Evolutionary conservation across 1,140 invertebrate genomes (phyloP).

Genomic region (Macrobrachium rosenbergii): DNA sequence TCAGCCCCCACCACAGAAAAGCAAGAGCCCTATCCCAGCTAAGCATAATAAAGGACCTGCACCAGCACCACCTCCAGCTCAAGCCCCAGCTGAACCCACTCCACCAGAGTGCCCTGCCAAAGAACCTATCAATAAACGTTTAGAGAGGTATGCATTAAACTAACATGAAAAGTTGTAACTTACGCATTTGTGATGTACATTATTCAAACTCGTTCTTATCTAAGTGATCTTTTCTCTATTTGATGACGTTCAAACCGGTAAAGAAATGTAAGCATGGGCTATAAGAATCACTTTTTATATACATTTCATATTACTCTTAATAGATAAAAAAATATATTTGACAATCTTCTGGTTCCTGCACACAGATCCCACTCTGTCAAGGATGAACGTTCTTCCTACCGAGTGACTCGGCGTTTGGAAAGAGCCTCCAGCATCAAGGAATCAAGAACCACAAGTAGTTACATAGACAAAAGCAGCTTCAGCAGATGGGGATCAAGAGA

Average conservation of each 20-base stretch:
- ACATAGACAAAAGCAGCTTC: slow-evolving; percentile 29
- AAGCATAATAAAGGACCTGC: slow-evolving; percentile 53
- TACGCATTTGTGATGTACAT: no score
- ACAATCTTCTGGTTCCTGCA: background rate
- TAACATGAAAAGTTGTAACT: background rate
- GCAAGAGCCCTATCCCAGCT: slow-evolving; percentile 43
- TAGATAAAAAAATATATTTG: background rate
- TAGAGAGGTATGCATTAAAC: background rate
- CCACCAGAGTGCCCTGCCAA: background rate
- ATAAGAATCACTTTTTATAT: no score
- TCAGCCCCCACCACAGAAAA: slow-evolving; percentile 31
- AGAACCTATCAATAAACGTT: background rate
- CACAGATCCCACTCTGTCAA: slow-evolving; percentile 51
- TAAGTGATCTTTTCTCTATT: no score
- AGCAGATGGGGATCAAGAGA: slow-evolving; percentile 47
- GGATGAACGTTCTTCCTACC: slow-evolving; percentile 45
- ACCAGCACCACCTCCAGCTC: slow-evolving; percentile 29
- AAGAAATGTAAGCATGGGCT: background rate
- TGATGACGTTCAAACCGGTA: background rate
- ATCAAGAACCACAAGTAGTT: background rate
- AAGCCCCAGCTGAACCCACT: background rate
- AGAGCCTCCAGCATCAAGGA: slow-evolving; percentile 51
- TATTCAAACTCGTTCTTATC: no score
- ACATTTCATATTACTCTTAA: background rate
- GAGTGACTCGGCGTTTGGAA: slow-evolving; percentile 28